Percentiles rank a stretch among this genome's conserved stretches.
phyloP scores from a whole-genome alignment of 2,797 vertebrate genomes.

The Xerus rutilus region DNA sequence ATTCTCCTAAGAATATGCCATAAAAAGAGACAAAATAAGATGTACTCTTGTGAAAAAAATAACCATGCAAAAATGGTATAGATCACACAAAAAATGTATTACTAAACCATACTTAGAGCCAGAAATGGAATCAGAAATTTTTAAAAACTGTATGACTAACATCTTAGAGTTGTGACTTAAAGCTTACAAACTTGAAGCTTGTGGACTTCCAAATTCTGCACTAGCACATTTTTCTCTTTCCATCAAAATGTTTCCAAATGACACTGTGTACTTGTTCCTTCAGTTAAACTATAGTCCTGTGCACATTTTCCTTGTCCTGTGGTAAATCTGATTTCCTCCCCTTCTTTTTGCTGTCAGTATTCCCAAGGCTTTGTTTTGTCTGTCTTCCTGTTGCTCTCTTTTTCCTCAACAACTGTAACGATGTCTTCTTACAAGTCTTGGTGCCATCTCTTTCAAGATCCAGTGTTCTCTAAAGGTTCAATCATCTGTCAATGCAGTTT shows the following conservation, averaged over 20 bases:
- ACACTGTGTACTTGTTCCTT: neutral
- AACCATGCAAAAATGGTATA: neutral
- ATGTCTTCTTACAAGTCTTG: neutral
- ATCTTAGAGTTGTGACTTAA: neutral
- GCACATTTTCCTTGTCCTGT: rapidly evolving
- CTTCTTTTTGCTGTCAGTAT: neutral
- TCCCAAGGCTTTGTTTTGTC: neutral
- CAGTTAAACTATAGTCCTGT: neutral
- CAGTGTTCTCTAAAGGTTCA: neutral
- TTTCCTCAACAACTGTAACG: neutral
- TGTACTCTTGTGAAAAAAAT: neutral
- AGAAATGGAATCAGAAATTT: neutral
- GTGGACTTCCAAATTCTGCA: neutral
- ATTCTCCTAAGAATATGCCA: neutral
- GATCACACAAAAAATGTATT: too few relatives aligned
- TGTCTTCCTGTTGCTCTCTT: neutral
- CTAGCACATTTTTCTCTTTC: neutral
- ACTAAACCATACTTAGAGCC: neutral
- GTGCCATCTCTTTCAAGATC: neutral
- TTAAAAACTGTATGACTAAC: neutral
- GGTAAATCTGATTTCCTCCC: neutral
- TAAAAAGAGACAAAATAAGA: neutral
- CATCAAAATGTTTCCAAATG: neutral
- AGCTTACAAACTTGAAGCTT: neutral
- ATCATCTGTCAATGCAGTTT: neutral